phyloP scores from a whole-genome alignment of 37 sponge, comb jelly and placozoan genomes.

The Aphrocallistes beatrix region DNA sequence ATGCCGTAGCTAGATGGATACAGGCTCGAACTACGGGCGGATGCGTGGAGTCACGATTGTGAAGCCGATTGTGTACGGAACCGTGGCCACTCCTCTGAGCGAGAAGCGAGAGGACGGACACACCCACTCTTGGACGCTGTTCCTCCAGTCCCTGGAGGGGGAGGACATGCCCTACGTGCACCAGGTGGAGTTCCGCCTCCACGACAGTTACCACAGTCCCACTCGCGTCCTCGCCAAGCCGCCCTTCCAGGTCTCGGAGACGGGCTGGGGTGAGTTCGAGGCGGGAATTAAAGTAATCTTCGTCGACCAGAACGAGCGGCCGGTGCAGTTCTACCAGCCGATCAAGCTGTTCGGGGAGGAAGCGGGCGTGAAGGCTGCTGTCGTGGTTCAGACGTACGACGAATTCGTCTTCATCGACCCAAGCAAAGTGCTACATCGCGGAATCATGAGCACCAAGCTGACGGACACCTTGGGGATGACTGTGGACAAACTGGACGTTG shows the following conservation, averaged over 20 bases:
- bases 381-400: background rate
- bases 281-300: slow-evolving; percentile 80
- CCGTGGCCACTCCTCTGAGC: slow-evolving; percentile 65
- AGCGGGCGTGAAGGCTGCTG: slow-evolving; percentile 42
- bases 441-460: slow-evolving; percentile 42
- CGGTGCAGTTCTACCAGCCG: slow-evolving; percentile 82
- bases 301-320: slow-evolving; percentile 74
- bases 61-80: slow-evolving; percentile 84
- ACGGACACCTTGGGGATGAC: background rate
- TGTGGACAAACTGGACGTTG: background rate
- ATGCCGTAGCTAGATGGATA: too few relatives aligned
- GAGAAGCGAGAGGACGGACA: slow-evolving; percentile 94
- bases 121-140: slow-evolving; percentile 93
- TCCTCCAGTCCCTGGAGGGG: slow-evolving; percentile 28
- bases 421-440: slow-evolving; percentile 48
- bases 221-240: slow-evolving; percentile 68
- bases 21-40: background rate
- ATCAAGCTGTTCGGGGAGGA: slow-evolving; percentile 86
- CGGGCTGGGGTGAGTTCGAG: slow-evolving; percentile 99
- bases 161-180: slow-evolving; percentile 11
- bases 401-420: slow-evolving; percentile 74
- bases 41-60: slow-evolving; percentile 43
- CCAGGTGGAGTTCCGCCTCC: slow-evolving; percentile 75
- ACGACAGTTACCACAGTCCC: slow-evolving; percentile 88
- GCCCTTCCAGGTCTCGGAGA: slow-evolving; percentile 76